Base-by-base conservation (phyloP, 1,140 invertebrate genomes). In the Homarus americanus region DNA sequence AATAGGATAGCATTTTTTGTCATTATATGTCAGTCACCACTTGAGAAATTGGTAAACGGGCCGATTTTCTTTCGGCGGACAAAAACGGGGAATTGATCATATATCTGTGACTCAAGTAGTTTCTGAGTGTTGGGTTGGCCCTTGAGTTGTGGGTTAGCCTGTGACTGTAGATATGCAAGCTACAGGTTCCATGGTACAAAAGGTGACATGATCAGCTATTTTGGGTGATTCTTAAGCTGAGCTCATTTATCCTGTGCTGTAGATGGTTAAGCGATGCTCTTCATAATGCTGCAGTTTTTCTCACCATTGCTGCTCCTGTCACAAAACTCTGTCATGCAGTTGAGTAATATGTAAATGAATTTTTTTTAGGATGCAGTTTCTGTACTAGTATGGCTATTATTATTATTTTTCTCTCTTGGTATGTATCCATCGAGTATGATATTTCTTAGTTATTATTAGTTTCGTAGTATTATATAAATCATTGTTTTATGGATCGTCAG, bases 111-210 rank as follows among this genome's bases (percentile, higher is more conserved):
- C 58, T 63, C 58, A 63, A 63, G 58, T 63, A 63, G 3, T 63
- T 10, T 63, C 12, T 63, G 58, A 63, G 58, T 63, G 58, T 63
- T 63, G 58, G 58, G 58, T 63, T 63, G 20, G 20, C 58, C 58
- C 58, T 24, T 5, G 58, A 63, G 20, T 63, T 15, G 3, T 63
- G 58, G 58, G 58, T 24, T 63, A 24, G 20, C 58, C 58, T 63
- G 4, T 24, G 20, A 63, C 58, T 63, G 58, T 63, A 63, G 58
- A 63, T 63, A 63, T 63, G 58, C 58, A 63, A 63, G 58, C 58
- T 63, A 63, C 58, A 63, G 58, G 58, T 63, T 63, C 58, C 4
- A 63, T 63, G 58, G 58, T 63, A 63, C 58, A 63, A 63, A 63
- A 63, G 12, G 58, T 63, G 58, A 15, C 58, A 63, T 20, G 58